Conservation (phyloP, 2,113 vertebrate genomes). For the Cryptotis parvus region DNA sequence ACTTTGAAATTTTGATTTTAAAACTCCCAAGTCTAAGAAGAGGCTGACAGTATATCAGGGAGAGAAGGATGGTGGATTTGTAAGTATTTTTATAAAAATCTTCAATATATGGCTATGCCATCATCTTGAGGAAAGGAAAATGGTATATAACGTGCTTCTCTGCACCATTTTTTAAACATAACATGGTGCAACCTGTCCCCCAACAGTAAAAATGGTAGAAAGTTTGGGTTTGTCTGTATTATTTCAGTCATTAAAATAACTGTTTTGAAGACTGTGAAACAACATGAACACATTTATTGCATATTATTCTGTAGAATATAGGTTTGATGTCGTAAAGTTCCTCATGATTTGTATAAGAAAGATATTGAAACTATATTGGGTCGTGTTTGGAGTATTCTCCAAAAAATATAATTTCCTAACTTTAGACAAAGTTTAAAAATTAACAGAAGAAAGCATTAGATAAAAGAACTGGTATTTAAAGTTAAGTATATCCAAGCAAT, state of each 20-base stretch:
- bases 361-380: not conserved
- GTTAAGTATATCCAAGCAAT: not conserved
- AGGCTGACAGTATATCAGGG: not conserved
- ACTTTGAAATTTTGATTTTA: not conserved
- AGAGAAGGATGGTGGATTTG: not conserved
- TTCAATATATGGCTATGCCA: conserved; percentile 29
- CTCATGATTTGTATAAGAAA: not conserved
- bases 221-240: not conserved
- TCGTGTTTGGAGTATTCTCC: conserved; percentile 1
- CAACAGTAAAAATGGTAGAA: conserved; percentile 12
- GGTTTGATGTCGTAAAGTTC: not conserved
- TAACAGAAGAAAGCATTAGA: not conserved
- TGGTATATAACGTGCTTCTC: conserved; percentile 1
- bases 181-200: conserved; percentile 6
- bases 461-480: not conserved
- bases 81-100: not conserved
- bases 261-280: not conserved
- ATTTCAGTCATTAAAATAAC: conserved; percentile 43
- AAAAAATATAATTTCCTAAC: not conserved
- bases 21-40: not conserved
- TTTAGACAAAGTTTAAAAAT: not conserved
- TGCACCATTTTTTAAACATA: conserved; percentile 14
- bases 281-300: not conserved
- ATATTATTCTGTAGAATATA: conserved; percentile 10
- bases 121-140: conserved; percentile 25